Evolutionary conservation across 2,797 vertebrate genomes (phyloP).

Genomic region (Lerista edwardsae): DNA sequence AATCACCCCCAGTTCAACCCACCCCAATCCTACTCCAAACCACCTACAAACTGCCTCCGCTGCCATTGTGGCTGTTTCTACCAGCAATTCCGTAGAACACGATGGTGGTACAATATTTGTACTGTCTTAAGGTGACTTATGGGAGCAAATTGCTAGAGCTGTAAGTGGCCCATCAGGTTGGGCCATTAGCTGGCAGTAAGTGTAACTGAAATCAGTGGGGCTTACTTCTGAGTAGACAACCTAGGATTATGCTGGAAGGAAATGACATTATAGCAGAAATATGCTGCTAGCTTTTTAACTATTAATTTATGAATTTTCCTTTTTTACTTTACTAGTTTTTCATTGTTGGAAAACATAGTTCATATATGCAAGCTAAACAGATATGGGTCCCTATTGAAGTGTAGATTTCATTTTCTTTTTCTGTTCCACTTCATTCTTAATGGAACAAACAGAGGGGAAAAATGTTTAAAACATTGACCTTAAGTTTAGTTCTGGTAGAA

Average conservation of each 20-base stretch:
- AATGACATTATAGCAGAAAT: background rate
- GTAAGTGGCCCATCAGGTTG: too few relatives aligned
- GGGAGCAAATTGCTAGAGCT: too few relatives aligned
- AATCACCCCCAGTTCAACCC: too few relatives aligned
- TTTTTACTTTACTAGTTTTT: background rate
- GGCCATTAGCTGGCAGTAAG: too few relatives aligned
- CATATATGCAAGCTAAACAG: background rate
- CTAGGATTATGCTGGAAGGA: background rate
- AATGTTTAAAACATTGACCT: background rate
- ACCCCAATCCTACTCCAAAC: too few relatives aligned
- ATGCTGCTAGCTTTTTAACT: too few relatives aligned
- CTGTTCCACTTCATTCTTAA: background rate
- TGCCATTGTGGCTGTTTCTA: too few relatives aligned
- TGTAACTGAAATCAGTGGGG: too few relatives aligned
- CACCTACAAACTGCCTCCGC: too few relatives aligned
- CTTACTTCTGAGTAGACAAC: background rate
- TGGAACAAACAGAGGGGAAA: background rate
- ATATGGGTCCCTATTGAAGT: background rate
- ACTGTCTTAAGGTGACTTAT: too few relatives aligned
- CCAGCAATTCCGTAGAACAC: too few relatives aligned
- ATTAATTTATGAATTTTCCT: constrained; percentile 1
- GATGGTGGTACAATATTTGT: too few relatives aligned
- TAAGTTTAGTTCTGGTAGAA: background rate
- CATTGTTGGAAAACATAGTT: background rate
- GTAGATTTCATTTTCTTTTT: background rate